Percentiles rank a stretch among this genome's conserved stretches.
Conservation (phyloP, 1,140 invertebrate genomes). For the Drosophila kepulauana region DNA sequence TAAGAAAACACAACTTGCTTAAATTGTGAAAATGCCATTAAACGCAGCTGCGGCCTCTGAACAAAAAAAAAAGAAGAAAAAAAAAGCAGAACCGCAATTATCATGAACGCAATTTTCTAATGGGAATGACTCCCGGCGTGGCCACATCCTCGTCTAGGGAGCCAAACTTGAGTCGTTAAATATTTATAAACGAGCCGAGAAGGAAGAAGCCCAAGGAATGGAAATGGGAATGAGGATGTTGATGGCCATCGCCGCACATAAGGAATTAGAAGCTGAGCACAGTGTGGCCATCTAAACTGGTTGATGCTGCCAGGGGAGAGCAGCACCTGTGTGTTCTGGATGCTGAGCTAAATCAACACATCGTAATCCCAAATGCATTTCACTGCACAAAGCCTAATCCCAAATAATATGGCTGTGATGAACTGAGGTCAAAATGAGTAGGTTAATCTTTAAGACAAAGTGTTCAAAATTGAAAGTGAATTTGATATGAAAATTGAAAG, state of each 20-base stretch:
- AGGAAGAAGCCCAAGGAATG: slow-evolving; percentile 13
- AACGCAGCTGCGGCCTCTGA: slow-evolving; percentile 70
- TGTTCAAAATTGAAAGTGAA: slow-evolving; percentile 3
- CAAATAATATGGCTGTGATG: slow-evolving; percentile 73
- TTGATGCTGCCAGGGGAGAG: background rate
- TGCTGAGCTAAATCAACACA: slow-evolving; percentile 69
- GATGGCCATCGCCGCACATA: slow-evolving; percentile 2
- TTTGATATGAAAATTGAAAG: too few relatives aligned
- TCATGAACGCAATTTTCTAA: slow-evolving; percentile 72
- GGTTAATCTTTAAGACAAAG: too few relatives aligned
- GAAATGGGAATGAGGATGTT: background rate
- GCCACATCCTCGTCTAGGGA: slow-evolving; percentile 14
- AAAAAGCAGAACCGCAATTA: slow-evolving; percentile 71
- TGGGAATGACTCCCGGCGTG: slow-evolving; percentile 21
- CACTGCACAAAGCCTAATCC: slow-evolving; percentile 31
- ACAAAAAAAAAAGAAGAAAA: slow-evolving; percentile 12
- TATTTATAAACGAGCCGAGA: slow-evolving; percentile 72
- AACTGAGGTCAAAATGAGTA: slow-evolving; percentile 32
- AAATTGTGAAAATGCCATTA: slow-evolving; percentile 81
- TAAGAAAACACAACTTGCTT: slow-evolving; percentile 73
- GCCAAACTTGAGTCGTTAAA: slow-evolving; percentile 74
- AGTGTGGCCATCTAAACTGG: slow-evolving; percentile 33
- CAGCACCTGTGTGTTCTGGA: background rate
- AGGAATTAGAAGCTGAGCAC: slow-evolving; percentile 45
- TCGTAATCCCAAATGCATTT: slow-evolving; percentile 65